Conservation (phyloP, 2,113 vertebrate genomes). For the Chionis minor region DNA sequence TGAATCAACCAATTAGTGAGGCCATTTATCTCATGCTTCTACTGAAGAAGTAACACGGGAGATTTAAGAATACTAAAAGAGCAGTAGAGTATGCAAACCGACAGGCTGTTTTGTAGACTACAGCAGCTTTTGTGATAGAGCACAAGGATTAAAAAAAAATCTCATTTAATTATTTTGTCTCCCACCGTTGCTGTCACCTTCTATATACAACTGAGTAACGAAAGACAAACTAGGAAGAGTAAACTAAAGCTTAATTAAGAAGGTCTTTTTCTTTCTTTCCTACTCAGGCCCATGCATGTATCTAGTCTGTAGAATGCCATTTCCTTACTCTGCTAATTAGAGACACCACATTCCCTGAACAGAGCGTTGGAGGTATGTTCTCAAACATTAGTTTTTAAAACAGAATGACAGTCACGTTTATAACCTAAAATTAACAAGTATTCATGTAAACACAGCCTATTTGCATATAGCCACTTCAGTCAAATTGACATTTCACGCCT, state of each 20-base stretch:
- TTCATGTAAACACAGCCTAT: conserved; percentile 48
- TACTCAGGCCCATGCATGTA: neutral
- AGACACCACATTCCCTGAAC: conserved; percentile 44
- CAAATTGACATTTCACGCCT: conserved; percentile 62
- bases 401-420: conserved; percentile 29
- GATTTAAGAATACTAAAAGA: neutral
- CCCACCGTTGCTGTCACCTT: conserved; percentile 18
- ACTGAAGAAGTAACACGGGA: neutral
- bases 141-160: neutral
- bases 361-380: neutral
- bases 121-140: neutral
- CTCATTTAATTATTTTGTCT: conserved; percentile 40
- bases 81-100: neutral
- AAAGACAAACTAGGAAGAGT: conserved; percentile 3
- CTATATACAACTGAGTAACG: conserved; percentile 50
- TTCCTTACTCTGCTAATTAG: conserved; percentile 69
- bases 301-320: conserved; percentile 37
- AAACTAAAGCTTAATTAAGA: conserved; percentile 56
- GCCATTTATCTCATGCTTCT: neutral
- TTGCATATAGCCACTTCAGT: neutral
- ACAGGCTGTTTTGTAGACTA: neutral
- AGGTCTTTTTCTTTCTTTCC: neutral
- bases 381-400: conserved; percentile 56
- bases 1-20: neutral
- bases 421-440: conserved; percentile 54